Conservation (phyloP, 2,113 vertebrate genomes). For the Crocuta crocuta region DNA sequence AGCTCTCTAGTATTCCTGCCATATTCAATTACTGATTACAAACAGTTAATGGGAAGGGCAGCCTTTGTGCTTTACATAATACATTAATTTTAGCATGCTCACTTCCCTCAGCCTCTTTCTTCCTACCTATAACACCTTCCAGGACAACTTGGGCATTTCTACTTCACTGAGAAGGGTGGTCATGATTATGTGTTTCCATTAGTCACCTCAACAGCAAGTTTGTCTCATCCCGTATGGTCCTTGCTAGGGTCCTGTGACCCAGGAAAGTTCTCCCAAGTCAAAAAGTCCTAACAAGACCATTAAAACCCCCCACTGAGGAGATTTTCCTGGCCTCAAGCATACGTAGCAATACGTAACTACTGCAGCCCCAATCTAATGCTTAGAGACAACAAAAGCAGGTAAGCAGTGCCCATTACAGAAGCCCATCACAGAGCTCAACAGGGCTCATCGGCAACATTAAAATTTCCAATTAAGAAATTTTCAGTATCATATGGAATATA, state of each 20-base stretch:
- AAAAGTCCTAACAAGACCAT: neutral
- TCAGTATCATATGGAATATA: neutral
- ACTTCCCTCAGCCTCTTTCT: neutral
- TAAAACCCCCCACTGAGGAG: neutral
- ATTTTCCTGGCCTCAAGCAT: neutral
- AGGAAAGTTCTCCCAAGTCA: neutral
- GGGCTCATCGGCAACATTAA: neutral
- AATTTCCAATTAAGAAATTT: neutral
- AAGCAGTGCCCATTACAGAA: neutral
- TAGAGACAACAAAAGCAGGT: neutral
- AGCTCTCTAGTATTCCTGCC: neutral
- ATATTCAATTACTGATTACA: neutral
- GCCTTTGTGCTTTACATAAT: neutral
- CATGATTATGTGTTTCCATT: neutral
- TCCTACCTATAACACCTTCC: neutral
- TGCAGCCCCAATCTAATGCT: neutral
- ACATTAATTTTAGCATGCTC: neutral
- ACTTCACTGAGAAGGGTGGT: neutral
- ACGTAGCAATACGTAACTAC: neutral
- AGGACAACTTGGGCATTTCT: neutral
- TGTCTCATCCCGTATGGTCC: neutral
- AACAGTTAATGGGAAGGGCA: neutral
- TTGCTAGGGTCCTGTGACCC: neutral
- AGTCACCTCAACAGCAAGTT: neutral
- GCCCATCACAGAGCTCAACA: neutral